Evolutionary conservation across 2,888 invertebrate species (phyloP).

Genomic region (Coremacera marginata): DNA sequence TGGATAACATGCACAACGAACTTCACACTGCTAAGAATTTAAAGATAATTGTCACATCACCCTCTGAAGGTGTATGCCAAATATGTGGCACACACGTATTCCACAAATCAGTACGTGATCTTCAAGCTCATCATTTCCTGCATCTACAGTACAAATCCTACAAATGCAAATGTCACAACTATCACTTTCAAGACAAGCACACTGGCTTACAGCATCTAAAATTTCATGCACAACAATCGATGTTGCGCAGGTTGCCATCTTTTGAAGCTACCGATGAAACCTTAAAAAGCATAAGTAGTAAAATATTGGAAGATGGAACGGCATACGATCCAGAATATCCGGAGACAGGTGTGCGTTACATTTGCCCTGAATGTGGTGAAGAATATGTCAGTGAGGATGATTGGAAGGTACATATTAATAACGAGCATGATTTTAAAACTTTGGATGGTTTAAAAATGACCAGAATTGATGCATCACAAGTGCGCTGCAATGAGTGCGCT

Average conservation of each 20-base stretch:
- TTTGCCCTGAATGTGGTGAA: conserved; percentile 33
- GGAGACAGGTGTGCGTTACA: conserved; percentile 31
- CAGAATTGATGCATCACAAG: conserved; percentile 14
- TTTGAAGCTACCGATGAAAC: not conserved
- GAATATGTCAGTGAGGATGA: conserved; percentile 7
- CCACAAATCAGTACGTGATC: conserved; percentile 27
- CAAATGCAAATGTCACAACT: conserved; percentile 38
- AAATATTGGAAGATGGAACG: conserved; percentile 14
- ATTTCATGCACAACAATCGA: conserved; percentile 21
- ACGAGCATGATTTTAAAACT: conserved; percentile 22
- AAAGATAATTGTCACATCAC: conserved; percentile 12
- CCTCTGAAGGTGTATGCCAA: conserved; percentile 17
- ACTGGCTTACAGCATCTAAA: conserved; percentile 27
- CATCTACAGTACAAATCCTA: conserved; percentile 34
- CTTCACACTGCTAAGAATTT: conserved; percentile 21
- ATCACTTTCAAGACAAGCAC: conserved; percentile 29
- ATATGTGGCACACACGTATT: conserved; percentile 33
- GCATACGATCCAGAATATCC: conserved; percentile 34
- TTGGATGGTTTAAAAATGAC: conserved; percentile 33
- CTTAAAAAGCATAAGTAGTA: not conserved
- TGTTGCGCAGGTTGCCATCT: not conserved
- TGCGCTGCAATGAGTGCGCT: conserved; percentile 35
- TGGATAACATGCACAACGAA: conserved; percentile 34
- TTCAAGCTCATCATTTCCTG: conserved; percentile 29
- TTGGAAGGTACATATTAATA: conserved; percentile 30